Evolutionary conservation across 2,888 invertebrate genomes (phyloP), one percentile per base, ranked within the genome.

Genomic region (Caenorhabditis imperialis): DNA sequence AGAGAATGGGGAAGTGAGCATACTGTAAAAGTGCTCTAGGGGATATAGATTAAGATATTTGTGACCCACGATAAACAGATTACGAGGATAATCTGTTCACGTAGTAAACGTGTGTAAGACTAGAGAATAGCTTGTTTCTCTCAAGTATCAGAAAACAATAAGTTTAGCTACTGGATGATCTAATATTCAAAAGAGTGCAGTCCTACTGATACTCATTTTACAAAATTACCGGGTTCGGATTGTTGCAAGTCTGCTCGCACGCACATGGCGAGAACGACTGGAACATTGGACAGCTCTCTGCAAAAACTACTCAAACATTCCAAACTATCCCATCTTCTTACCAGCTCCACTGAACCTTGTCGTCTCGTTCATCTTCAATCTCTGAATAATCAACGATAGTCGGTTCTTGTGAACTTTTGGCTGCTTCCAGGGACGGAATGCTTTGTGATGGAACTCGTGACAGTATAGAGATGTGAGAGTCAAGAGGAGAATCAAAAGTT

Each of bases 371-470:
- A 51, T 20, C 25, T 18, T 33, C 22, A 67, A 23, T 25, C 57
- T 40, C n/a, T 67, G 67, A 20, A 67, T 67, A 22, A 67, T 67
- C 51, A 67, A 18, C 7, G 67, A 67, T n/a, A 67, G 16, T 20
- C 57, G 30, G 16, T 57, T 42, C 16, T 67, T 67, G 27, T 67
- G 48, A n/a, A 67, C 16, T 45, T 67, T 67, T 8, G 67, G 57
- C n/a, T 27, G 37, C 10, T 67, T 67, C 37, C 48, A 35, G 4
- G 57, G 18, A 37, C 67, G 69, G 35, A 69, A 69, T 14, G 69
- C 58, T 54, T 69, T 60, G 38, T 60, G 69, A 40, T 30, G 60
- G 25, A 60, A 12, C 7, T 51, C 47, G 25, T 53, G 58, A 20
- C 44, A 23, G 7, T 16, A 6, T 7, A 35, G 8, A 1, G 12